A percentile compares a stretch with the other conserved stretches of the same genome.
These are phyloP conservation scores for Panthera tigris DNA, from an alignment of 2,113 vertebrate genomes.

Conservation along the genomic window DNA sequence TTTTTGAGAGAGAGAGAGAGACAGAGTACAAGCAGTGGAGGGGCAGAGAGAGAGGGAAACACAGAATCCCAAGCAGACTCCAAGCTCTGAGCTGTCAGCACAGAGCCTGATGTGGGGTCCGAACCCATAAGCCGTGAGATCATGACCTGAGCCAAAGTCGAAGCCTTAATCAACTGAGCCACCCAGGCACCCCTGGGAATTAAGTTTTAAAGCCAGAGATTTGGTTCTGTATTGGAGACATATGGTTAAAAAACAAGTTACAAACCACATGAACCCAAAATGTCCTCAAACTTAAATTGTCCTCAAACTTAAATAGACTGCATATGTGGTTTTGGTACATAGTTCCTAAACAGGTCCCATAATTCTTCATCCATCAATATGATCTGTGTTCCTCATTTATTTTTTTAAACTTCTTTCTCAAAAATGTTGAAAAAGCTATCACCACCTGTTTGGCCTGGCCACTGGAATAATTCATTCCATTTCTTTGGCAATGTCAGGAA, in stretches of 20 bases:
- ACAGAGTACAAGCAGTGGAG: too few species aligned
- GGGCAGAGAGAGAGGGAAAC: too few species aligned
- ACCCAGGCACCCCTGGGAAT: not conserved
- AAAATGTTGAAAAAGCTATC: not conserved
- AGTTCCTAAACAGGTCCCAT: not conserved
- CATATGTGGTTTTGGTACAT: not conserved
- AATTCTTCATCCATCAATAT: not conserved
- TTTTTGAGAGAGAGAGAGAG: too few species aligned
- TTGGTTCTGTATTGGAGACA: not conserved
- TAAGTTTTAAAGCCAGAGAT: conserved; percentile 52
- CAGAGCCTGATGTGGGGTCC: too few species aligned
- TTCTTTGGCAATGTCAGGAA: not conserved
- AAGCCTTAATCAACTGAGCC: too few species aligned
- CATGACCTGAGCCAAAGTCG: too few species aligned
- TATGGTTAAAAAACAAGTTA: not conserved
- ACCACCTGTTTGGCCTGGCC: not conserved
- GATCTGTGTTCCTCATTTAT: not conserved
- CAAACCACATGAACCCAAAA: not conserved
- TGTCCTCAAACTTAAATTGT: not conserved
- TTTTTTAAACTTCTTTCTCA: conserved; percentile 19
- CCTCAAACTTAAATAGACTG: not conserved
- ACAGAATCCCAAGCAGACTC: too few species aligned
- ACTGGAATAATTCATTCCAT: not conserved
- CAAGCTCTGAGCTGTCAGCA: too few species aligned
- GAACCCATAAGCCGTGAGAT: too few species aligned